Evolutionary conservation across 2,888 invertebrate species (phyloP), one percentile per base, ranked within the genome.

Genomic region (Enchytraeus crypticus): DNA sequence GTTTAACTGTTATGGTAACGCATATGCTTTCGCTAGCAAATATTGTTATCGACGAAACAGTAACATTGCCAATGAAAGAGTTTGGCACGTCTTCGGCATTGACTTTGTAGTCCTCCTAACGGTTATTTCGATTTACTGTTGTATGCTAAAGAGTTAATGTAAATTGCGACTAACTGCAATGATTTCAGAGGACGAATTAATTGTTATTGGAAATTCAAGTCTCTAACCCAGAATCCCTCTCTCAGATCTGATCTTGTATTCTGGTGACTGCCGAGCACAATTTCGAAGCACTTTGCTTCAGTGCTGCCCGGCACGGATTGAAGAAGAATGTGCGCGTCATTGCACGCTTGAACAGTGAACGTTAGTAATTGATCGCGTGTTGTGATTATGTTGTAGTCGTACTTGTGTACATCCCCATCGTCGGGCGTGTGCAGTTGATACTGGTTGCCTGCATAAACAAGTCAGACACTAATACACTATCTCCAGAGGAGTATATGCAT

Each of bases 261-360:
- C 2, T 27, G 2, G 11, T 29, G 29, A 26, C 59, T 53, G 18
- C 59, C 59, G 27, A 59, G 23, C 8, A 59, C 53, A 14, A 59
- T 8, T 34, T 59, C 45, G 45, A 51, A 59, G 26, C 29, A 38
- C 26, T 55, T 27, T 14, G 26, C 33, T 18, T 60, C 60, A 11
- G 33, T 32, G 26, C 30, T 56, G 26, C 60, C 60, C 14, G 57
- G 56, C 5, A 61, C 45, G 32, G 49, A 38, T 11, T 30, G 29
- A 1, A 60, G 46, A 11, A 47, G 46, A 14, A 60, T n/a, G 55
- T 60, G 60, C 14, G 55, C 60, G 43, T 60, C 60, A n/a, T 56
- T 60, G 33, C 47, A 47, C 18, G 60, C 60, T 46, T 23, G n/a
- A 5, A 60, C 55, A n/a, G 29, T 30, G 47, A 60, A 60, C 29